A percentile compares a stretch with the other conserved stretches of the same genome.
These are phyloP conservation scores for Eilema caniola DNA, from an alignment of 2,888 invertebrate species.

Conservation along the genomic window DNA sequence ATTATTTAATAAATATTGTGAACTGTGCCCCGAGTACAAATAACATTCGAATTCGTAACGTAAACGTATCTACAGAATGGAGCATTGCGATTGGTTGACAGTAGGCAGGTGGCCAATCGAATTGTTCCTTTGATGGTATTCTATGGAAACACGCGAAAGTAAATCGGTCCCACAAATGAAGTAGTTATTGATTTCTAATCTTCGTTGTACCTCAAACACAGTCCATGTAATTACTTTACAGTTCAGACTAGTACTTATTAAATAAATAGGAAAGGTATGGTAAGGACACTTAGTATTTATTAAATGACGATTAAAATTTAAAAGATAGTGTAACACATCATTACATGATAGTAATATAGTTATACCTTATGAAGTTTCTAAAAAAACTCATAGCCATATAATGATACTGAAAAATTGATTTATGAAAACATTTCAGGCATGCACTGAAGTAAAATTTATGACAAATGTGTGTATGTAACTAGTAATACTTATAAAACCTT, in stretches of 20 bases:
- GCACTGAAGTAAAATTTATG: neutral
- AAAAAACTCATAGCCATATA: neutral
- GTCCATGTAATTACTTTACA: neutral
- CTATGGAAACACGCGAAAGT: neutral
- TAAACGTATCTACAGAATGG: too few species aligned
- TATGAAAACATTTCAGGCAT: neutral
- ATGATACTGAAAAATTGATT: neutral
- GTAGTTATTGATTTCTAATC: neutral
- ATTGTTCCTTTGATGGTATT: too few species aligned
- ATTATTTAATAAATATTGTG: neutral
- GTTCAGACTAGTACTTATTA: neutral
- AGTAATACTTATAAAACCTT: constrained; percentile 6
- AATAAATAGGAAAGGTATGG: too few species aligned
- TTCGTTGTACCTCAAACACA: neutral
- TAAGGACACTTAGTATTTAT: neutral
- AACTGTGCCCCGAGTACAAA: too few species aligned
- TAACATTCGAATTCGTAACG: too few species aligned
- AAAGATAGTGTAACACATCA: neutral
- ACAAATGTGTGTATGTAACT: neutral
- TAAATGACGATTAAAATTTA: neutral
- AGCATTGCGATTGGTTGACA: too few species aligned
- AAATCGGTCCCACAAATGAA: neutral
- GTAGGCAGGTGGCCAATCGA: too few species aligned
- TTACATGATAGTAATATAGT: neutral
- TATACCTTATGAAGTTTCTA: neutral